phyloP scores from a whole-genome alignment of 2,797 vertebrate species.

The Gila robusta region DNA sequence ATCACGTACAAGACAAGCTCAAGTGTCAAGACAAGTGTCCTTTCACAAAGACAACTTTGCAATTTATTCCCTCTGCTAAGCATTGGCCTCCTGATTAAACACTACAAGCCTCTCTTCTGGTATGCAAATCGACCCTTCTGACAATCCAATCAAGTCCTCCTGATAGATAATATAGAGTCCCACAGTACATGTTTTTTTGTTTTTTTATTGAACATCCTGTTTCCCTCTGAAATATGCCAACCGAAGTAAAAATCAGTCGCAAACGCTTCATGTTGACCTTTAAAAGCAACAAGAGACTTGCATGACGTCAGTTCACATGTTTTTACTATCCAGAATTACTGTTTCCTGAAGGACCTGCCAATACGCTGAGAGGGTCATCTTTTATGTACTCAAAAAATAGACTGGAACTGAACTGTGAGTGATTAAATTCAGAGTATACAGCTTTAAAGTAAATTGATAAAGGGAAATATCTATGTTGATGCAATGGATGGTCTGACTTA shows the following conservation, averaged over 20 bases:
- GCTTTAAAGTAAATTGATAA: constrained; percentile 5
- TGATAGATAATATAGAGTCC: no score
- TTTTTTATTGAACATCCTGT: not conserved
- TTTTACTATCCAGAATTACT: not conserved
- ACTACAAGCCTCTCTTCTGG: not conserved
- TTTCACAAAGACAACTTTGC: constrained; percentile 5
- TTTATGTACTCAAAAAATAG: not conserved
- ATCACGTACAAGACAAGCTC: constrained; percentile 20
- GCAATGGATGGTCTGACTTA: not conserved
- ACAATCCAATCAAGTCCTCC: not conserved
- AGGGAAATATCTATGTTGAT: not conserved
- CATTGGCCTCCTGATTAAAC: not conserved
- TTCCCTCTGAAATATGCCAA: not conserved
- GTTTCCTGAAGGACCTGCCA: not conserved
- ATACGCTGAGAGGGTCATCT: not conserved
- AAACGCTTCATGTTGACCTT: not conserved
- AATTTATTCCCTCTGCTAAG: not conserved
- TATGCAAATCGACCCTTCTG: not conserved
- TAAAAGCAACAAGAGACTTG: not conserved
- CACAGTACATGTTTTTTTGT: no score
- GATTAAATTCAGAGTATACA: constrained; percentile 11
- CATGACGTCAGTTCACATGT: not conserved
- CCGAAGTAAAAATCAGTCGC: not conserved
- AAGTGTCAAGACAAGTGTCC: constrained; percentile 21
- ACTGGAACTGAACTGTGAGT: not conserved